A percentile compares a stretch with the other conserved stretches of the same genome.
Conservation (phyloP, 2,888 invertebrate genomes). For the Caenorhabditis sulstoni region DNA sequence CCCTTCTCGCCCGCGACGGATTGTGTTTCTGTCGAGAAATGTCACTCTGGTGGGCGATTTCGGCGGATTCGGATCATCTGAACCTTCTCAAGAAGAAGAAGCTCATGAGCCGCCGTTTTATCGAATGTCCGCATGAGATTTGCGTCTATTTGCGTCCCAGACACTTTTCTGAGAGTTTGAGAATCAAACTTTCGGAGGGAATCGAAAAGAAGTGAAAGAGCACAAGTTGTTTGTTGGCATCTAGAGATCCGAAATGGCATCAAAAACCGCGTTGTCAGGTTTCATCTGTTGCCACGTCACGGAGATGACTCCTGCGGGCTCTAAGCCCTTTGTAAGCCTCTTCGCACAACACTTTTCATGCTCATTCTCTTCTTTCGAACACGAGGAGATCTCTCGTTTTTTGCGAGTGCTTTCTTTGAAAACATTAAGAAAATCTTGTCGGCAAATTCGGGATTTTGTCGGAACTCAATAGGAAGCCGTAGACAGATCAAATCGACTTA, state of each 20-base stretch:
- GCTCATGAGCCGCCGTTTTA: too few species aligned
- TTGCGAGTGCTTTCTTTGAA: not conserved
- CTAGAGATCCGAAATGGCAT: not conserved
- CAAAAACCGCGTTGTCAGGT: not conserved
- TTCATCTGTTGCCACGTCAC: not conserved
- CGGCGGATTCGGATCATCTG: constrained; percentile 3
- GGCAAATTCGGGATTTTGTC: too few species aligned
- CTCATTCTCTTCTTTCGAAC: not conserved
- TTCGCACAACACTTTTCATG: not conserved
- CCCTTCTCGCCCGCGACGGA: constrained; percentile 3
- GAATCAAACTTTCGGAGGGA: not conserved
- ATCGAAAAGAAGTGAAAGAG: too few species aligned
- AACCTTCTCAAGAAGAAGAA: not conserved
- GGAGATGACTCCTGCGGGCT: not conserved
- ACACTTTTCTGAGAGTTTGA: too few species aligned
- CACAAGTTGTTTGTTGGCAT: too few species aligned
- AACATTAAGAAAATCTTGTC: too few species aligned
- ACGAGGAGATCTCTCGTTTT: constrained; percentile 4
- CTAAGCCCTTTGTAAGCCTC: not conserved
- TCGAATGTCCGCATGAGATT: too few species aligned
- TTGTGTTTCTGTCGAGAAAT: constrained; percentile 5
- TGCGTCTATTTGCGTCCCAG: too few species aligned
- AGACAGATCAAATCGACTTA: not conserved
- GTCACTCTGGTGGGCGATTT: not conserved
- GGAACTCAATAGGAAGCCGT: too few species aligned